Evolutionary conservation across 2,113 vertebrate genomes (phyloP), one percentile per base, ranked within the genome.

Genomic region (Campylomormyrus numenius): DNA sequence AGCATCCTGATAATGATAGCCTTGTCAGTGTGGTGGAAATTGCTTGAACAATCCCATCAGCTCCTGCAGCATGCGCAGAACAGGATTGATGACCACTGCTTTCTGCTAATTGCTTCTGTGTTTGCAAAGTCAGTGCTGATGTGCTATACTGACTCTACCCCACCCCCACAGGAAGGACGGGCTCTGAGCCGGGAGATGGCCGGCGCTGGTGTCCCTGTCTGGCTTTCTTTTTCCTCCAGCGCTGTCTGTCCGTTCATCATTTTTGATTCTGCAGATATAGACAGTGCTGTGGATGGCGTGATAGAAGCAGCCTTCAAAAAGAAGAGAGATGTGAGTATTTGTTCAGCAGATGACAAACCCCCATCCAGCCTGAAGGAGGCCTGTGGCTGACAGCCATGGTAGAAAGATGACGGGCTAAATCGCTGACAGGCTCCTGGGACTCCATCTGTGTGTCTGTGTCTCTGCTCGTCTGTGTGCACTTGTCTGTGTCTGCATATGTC

Each of bases 181-280:
- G 62, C 1, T 17, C 89, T 95, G 49, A 92, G 91, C 87, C 92
- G 92, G 87, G 92, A 92, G 77, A 90, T 93, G 3, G 93, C 94
- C 4, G 94, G 93, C 10, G 88, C 90, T 90, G 94, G 94, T 0
- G 80, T 94, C 1, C 93, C 94, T 0, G 88, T 96, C 7, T 94
- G 94, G 9, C 89, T 95, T n/a, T 95, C 94, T 2, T 45, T 92
- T 0, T 91, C 91, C 39, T 2, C 93, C 24, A 94, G 95, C 1
- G 91, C 94, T 3, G 92, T 92, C 0, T 96, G 95, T 85, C 95
- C 95, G 15, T 95, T 95, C 89, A 94, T 96, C 88, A 91, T 96
- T 66, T 96, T 96, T 90, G 96, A 96, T 58, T 95, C 95, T 0
- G 96, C 96, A 0, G 96, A 96, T 88, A 90, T 96, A 0, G 94